Conservation (phyloP, 2,797 vertebrate species). For the Chelmon rostratus region DNA sequence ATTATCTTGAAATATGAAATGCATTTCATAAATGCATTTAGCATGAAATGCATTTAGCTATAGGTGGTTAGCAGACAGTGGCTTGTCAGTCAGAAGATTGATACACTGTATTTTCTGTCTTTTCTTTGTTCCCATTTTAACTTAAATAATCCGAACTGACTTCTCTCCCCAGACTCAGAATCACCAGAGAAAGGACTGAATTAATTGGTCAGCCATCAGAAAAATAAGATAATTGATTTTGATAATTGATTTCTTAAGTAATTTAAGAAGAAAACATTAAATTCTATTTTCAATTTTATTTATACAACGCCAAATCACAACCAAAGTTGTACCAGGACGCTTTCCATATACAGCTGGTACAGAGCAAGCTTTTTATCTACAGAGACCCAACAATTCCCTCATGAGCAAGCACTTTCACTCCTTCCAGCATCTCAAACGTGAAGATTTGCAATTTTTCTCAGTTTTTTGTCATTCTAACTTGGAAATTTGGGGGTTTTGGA, state of each 20-base stretch:
- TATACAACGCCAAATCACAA: too few relatives aligned
- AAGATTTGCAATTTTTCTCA: neutral
- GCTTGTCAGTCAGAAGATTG: neutral
- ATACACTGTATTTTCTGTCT: neutral
- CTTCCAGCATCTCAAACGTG: neutral
- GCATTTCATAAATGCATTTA: slow-evolving; percentile 6
- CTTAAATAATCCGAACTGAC: neutral
- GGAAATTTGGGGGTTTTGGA: neutral
- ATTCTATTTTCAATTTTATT: too few relatives aligned
- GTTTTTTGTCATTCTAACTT: neutral
- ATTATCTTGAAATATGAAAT: slow-evolving; percentile 33
- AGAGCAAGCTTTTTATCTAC: too few relatives aligned
- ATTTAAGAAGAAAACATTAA: neutral
- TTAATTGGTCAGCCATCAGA: neutral
- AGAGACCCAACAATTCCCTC: too few relatives aligned
- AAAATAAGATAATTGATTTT: neutral
- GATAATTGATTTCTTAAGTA: neutral
- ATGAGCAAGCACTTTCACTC: too few relatives aligned
- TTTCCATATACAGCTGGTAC: too few relatives aligned
- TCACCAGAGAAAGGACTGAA: neutral
- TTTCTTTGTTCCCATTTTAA: neutral
- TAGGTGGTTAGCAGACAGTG: neutral
- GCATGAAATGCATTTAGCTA: slow-evolving; percentile 4
- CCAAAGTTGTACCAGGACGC: too few relatives aligned
- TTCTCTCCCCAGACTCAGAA: neutral